These are phyloP conservation scores for Rhynchomys soricoides DNA, from an alignment of 2,113 vertebrate genomes.

Conservation along the genomic window DNA sequence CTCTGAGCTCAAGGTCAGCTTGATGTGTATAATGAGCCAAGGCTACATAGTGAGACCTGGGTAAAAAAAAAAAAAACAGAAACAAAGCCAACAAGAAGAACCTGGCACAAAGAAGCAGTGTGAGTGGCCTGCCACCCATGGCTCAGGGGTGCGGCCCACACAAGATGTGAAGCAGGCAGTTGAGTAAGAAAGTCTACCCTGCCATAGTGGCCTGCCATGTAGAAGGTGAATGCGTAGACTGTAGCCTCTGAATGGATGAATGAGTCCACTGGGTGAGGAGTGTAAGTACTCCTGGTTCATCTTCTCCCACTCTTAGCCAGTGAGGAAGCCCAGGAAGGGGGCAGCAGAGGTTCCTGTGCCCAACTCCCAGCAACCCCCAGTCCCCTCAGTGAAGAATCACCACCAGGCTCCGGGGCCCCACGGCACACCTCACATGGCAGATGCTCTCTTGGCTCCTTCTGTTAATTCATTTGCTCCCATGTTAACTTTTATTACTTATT, in stretches of 20 bases:
- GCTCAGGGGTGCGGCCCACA: background rate
- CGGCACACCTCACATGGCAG: constrained; percentile 53
- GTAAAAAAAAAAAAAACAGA: background rate
- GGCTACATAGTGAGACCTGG: background rate
- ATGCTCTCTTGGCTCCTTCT: background rate
- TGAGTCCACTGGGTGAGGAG: background rate
- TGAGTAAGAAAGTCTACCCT: background rate
- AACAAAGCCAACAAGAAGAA: background rate
- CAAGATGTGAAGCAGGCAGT: background rate
- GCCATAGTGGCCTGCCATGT: too few relatives aligned
- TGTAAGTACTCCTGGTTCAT: too few relatives aligned
- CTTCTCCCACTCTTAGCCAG: background rate
- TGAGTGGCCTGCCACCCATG: background rate
- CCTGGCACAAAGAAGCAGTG: background rate
- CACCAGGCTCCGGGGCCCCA: background rate
- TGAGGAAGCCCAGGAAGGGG: fast-evolving
- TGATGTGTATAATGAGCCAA: background rate
- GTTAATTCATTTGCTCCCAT: constrained; percentile 80
- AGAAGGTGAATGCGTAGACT: background rate
- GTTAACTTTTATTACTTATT: constrained; percentile 83
- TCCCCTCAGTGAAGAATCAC: background rate
- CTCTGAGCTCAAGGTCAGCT: background rate
- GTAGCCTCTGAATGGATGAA: background rate
- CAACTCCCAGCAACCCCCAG: background rate
- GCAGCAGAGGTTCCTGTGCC: background rate